Conservation (phyloP, 2,113 vertebrate species). For the Brienomyrus longianalis region DNA sequence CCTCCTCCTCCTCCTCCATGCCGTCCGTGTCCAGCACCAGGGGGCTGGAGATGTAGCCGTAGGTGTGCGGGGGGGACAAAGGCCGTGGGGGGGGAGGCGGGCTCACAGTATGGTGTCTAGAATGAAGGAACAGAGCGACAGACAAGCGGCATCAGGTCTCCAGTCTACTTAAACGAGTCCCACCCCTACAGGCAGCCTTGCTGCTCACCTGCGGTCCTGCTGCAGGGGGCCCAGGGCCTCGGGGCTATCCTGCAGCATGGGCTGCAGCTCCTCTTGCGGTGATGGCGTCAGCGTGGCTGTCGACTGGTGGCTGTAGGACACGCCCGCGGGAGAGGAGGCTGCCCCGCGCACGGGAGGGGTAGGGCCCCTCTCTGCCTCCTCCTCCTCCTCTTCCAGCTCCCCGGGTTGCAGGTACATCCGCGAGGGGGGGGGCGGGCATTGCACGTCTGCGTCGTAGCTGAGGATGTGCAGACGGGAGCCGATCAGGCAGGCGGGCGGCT, state of each 20-base stretch:
- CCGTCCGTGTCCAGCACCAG: conserved; percentile 90
- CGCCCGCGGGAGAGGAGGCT: conserved; percentile 90
- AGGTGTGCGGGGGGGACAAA: conserved; percentile 87
- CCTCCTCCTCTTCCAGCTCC: conserved; percentile 78
- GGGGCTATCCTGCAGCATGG: conserved; percentile 83
- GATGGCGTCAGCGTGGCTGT: conserved; percentile 96
- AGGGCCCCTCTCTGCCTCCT: conserved; percentile 84
- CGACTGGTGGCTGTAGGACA: conserved; percentile 97
- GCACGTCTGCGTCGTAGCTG: conserved; percentile 87
- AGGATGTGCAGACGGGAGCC: conserved; percentile 14
- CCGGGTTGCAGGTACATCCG: conserved; percentile 95
- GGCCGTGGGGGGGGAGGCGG: conserved; percentile 85
- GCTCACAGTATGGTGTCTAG: conserved; percentile 81
- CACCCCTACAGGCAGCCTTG: not conserved
- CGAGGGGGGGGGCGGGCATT: conserved; percentile 83
- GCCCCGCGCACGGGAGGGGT: conserved; percentile 89
- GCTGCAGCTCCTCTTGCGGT: conserved; percentile 92
- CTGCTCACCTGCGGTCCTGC: conserved; percentile 77
- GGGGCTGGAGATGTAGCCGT: conserved; percentile 90
- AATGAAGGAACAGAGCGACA: not conserved
- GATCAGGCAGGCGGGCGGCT: no score
- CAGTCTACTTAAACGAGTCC: not conserved
- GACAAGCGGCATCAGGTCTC: not conserved
- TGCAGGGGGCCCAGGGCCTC: conserved; percentile 63
- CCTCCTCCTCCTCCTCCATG: conserved; percentile 66